A percentile compares a stretch with the other conserved stretches of the same genome.
phyloP scores from a whole-genome alignment of 2,797 vertebrate species.

The Smutsia temminckii region DNA sequence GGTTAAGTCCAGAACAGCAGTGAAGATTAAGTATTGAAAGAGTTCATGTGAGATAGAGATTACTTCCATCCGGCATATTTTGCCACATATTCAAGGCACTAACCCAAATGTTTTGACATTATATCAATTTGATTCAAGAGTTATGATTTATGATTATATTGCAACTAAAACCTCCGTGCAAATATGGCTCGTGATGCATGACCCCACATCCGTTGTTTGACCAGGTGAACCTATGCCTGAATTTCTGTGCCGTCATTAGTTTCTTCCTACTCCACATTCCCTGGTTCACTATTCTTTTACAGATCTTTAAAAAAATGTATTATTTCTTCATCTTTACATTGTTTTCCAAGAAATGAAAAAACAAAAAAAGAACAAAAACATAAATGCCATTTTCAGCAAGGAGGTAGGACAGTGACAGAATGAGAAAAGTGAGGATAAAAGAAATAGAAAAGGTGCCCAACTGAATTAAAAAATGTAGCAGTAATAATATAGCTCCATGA shows the following conservation, averaged over 20 bases:
- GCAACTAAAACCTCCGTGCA: not conserved
- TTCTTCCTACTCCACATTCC: not conserved
- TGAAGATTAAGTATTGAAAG: not conserved
- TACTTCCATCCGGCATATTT: not conserved
- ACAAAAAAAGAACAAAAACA: not conserved
- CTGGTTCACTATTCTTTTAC: not conserved
- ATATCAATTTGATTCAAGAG: not conserved
- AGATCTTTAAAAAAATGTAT: not conserved
- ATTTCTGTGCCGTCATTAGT: not conserved
- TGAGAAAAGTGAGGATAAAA: not conserved
- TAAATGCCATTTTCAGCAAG: not conserved
- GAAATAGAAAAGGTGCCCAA: not conserved
- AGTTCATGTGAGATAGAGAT: not conserved
- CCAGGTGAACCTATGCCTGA: not conserved
- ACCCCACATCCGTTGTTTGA: not conserved
- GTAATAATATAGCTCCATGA: not conserved
- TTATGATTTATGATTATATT: not conserved
- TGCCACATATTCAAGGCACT: slow-evolving; percentile 28
- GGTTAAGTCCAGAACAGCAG: not conserved
- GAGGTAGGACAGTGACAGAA: not conserved
- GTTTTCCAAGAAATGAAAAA: slow-evolving; percentile 33
- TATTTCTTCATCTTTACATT: not conserved
- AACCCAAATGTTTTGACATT: slow-evolving; percentile 53
- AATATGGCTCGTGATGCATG: not conserved
- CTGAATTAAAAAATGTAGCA: not conserved